Conservation (phyloP, 92 coral and sea anemone species). For the Phenganax subtilis region DNA sequence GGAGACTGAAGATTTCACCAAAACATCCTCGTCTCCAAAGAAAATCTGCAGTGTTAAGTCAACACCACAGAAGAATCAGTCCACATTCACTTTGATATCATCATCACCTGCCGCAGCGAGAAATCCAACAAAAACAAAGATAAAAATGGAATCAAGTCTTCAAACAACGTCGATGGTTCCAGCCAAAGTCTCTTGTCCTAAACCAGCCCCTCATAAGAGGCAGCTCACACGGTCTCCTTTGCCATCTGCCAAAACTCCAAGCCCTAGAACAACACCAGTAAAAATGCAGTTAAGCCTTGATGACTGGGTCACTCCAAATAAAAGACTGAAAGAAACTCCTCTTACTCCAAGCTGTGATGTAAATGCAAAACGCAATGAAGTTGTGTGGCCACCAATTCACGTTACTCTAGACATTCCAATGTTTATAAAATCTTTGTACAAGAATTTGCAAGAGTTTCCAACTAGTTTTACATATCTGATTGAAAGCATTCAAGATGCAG, state of each 20-base stretch:
- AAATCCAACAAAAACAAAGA: no score
- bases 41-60: no score
- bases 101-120: no score
- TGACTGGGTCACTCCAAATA: constrained; percentile 4
- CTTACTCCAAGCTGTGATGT: not conserved
- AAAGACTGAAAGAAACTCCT: not conserved
- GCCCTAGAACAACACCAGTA: constrained; percentile 2
- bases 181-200: no score
- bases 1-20: no score
- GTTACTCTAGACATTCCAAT: not conserved
- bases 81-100: no score
- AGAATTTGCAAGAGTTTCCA: not conserved
- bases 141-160: no score
- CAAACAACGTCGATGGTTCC: no score
- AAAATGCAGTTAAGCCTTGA: not conserved
- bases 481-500: constrained; percentile 27
- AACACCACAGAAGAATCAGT: no score
- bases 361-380: constrained; percentile 21
- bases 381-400: constrained; percentile 35
- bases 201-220: no score
- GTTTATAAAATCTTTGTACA: constrained; percentile 10
- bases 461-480: not conserved
- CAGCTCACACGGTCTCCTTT: no score
- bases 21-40: no score
- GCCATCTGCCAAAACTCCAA: not conserved